These are phyloP conservation scores for Epinotia bilunana DNA, from an alignment of 2,888 invertebrate genomes.

Conservation along the genomic window DNA sequence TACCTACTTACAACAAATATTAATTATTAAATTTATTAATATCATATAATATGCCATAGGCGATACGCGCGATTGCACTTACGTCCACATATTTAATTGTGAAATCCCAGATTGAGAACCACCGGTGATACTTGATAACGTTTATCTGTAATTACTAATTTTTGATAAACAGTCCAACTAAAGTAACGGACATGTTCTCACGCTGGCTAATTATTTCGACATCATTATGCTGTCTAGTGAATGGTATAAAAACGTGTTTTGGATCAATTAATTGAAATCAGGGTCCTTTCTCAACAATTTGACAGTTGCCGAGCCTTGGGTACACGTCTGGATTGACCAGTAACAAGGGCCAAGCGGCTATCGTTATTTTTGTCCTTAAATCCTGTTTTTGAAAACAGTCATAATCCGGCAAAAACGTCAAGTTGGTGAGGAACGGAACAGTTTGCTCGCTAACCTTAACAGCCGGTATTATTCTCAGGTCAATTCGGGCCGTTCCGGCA, in stretches of 20 bases:
- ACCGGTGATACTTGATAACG: conserved; percentile 18
- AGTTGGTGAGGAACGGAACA: not conserved
- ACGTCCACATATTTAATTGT: not conserved
- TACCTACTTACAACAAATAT: not conserved
- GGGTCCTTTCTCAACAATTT: not conserved
- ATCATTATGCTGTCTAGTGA: conserved; percentile 32
- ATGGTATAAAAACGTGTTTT: conserved; percentile 25
- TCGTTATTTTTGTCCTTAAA: not conserved
- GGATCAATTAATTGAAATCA: not conserved
- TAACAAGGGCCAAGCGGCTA: not conserved
- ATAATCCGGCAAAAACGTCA: not conserved
- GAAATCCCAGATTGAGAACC: conserved; percentile 25
- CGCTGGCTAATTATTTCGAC: conserved; percentile 30
- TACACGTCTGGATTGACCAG: not conserved
- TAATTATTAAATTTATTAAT: too few species aligned
- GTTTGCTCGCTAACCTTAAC: not conserved
- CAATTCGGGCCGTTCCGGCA: conserved; percentile 86
- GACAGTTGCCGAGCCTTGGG: not conserved
- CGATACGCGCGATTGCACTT: not conserved
- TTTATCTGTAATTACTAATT: conserved; percentile 34
- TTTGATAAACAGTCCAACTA: conserved; percentile 1
- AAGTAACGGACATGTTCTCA: conserved; percentile 25
- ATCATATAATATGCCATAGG: too few species aligned
- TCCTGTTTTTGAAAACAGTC: too few species aligned
- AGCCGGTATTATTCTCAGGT: conserved; percentile 53